A percentile compares a stretch with the other conserved stretches of the same genome.
Conservation (phyloP, 2,113 vertebrate genomes). For the Tenrec ecaudatus region DNA sequence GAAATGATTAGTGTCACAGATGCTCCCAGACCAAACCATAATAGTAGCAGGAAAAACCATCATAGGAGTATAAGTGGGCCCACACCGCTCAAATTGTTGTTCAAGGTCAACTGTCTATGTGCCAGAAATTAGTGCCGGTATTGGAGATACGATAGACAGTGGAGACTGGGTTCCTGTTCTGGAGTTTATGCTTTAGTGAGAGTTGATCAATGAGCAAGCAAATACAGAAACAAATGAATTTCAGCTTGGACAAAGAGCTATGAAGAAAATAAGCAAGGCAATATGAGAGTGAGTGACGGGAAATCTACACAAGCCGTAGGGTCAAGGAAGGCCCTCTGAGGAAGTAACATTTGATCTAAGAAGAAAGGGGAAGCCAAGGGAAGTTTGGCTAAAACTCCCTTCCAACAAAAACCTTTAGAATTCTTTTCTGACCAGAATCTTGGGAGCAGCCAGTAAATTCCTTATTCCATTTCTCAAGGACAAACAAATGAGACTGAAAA, state of each 20-base stretch:
- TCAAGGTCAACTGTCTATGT: background rate
- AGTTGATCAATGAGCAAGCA: background rate
- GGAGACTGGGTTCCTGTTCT: constrained; percentile 4
- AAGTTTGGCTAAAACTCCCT: constrained; percentile 46
- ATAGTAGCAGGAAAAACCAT: too few relatives aligned
- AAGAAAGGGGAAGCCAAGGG: background rate
- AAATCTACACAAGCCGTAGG: background rate
- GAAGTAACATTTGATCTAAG: background rate
- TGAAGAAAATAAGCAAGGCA: background rate
- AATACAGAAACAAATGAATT: background rate
- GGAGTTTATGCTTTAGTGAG: background rate
- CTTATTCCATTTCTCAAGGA: background rate
- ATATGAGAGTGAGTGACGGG: background rate
- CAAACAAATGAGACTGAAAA: constrained; percentile 48
- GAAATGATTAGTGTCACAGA: too few relatives aligned
- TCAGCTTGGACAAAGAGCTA: background rate
- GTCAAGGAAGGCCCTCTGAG: background rate
- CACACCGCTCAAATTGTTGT: too few relatives aligned
- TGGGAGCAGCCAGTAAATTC: constrained; percentile 26
- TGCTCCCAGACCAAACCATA: too few relatives aligned
- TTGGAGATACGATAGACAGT: background rate
- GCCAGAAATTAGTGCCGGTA: background rate
- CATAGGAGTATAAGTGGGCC: too few relatives aligned
- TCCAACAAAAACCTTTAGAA: constrained; percentile 53
- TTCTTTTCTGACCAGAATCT: constrained; percentile 46